These are phyloP conservation scores for Drosophila engyochracea DNA, from an alignment of 2,888 invertebrate species.

Conservation along the genomic window DNA sequence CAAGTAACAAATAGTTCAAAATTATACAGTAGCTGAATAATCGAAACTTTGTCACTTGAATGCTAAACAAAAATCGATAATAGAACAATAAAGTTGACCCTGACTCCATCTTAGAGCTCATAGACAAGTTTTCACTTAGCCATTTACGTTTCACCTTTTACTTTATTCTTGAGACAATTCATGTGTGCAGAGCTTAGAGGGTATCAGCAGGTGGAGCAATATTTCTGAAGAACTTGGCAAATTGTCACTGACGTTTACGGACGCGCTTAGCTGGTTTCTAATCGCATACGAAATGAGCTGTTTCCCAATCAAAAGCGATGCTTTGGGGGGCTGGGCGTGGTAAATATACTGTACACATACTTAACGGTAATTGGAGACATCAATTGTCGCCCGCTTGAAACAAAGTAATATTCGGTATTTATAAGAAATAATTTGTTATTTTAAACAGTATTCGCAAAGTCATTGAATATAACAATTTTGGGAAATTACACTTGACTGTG, in stretches of 20 bases:
- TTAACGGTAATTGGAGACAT: conserved; percentile 58
- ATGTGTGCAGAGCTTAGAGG: neutral
- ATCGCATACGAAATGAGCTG: conserved; percentile 49
- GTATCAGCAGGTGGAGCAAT: neutral
- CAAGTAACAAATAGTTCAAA: neutral
- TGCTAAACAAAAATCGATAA: neutral
- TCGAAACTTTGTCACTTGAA: neutral
- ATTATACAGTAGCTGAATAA: neutral
- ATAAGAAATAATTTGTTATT: conserved; percentile 32
- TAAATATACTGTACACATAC: conserved; percentile 1
- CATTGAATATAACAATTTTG: conserved; percentile 9
- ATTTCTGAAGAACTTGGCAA: conserved; percentile 4
- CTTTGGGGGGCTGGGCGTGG: conserved; percentile 32
- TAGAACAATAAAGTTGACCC: neutral
- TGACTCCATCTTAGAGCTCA: neutral
- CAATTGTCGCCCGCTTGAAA: conserved; percentile 40
- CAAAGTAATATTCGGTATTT: conserved; percentile 15
- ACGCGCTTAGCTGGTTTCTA: conserved; percentile 72
- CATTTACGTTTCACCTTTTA: neutral
- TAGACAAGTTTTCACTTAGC: neutral
- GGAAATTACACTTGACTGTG: conserved; percentile 1
- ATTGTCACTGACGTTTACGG: conserved; percentile 67
- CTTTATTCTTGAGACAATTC: too few relatives aligned
- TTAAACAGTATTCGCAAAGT: conserved; percentile 8
- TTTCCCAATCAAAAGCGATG: conserved; percentile 16